Evolutionary conservation across 2,888 invertebrate species (phyloP).

Genomic region (Callosobruchus maculatus): DNA sequence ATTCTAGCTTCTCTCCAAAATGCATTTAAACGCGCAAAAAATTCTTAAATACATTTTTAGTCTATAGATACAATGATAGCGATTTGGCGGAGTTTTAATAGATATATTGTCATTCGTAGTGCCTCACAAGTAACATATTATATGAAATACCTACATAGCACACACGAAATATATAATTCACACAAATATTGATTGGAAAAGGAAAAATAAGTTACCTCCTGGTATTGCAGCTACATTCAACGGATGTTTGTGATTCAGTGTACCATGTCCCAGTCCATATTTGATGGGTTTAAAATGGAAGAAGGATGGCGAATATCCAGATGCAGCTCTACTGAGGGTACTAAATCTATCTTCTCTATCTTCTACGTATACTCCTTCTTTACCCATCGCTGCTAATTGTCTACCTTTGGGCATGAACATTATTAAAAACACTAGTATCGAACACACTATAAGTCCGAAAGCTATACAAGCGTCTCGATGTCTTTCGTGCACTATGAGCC

Average conservation of each 20-base stretch:
- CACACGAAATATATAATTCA: no score
- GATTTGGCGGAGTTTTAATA: no score
- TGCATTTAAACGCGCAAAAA: no score
- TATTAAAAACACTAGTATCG: conserved; percentile 80
- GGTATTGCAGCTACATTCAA: conserved; percentile 41
- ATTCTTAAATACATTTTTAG: no score
- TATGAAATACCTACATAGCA: no score
- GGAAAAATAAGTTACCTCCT: conserved; percentile 33
- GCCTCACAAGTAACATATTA: no score
- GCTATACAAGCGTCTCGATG: conserved; percentile 87
- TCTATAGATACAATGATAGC: no score
- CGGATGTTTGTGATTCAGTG: conserved; percentile 39
- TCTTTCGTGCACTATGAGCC: conserved; percentile 71
- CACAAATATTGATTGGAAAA: not conserved
- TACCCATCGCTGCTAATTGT: conserved; percentile 87
- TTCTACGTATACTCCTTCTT: conserved; percentile 79
- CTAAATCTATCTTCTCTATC: conserved; percentile 81
- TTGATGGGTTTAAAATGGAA: conserved; percentile 90
- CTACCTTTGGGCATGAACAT: conserved; percentile 94
- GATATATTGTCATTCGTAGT: no score
- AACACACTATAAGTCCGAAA: conserved; percentile 81
- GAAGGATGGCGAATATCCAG: conserved; percentile 87
- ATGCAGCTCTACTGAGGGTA: conserved; percentile 71
- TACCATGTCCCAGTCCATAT: conserved; percentile 52
- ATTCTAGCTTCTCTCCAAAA: no score